Conservation (phyloP, 2,797 vertebrate genomes). For the Tauraco hartlaubi region DNA sequence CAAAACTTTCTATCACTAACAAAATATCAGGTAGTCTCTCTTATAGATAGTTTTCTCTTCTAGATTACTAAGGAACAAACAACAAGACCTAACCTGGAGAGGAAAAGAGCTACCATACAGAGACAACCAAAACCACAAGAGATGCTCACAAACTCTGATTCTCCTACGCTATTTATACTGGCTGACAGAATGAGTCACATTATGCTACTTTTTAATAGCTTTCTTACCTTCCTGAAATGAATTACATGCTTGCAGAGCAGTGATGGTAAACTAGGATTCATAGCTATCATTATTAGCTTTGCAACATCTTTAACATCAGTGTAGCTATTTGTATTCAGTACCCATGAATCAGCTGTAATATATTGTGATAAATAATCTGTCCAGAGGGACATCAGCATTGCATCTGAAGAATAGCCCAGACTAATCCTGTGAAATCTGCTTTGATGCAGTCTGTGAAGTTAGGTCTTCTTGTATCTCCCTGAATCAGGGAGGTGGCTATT, state of each 20-base stretch:
- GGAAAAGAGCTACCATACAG: background rate
- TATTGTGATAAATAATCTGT: slow-evolving; percentile 66
- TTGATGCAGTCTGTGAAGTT: slow-evolving; percentile 7
- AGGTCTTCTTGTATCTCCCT: background rate
- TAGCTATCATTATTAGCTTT: slow-evolving; percentile 50
- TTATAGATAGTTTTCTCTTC: background rate
- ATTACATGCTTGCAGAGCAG: slow-evolving; percentile 64
- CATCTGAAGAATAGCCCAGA: background rate
- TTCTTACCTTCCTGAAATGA: slow-evolving; percentile 59
- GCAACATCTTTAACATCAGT: slow-evolving; percentile 35
- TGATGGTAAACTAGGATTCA: slow-evolving; percentile 49
- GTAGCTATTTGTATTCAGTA: slow-evolving; percentile 33
- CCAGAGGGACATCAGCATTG: slow-evolving; percentile 13
- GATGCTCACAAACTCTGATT: background rate
- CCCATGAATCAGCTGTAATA: slow-evolving; percentile 56
- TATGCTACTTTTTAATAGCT: slow-evolving; percentile 62
- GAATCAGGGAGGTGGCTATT: background rate
- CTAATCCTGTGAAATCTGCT: slow-evolving; percentile 51
- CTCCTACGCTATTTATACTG: background rate
- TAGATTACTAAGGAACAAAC: background rate
- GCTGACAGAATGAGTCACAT: slow-evolving; percentile 38
- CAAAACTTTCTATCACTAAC: background rate
- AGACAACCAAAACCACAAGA: background rate
- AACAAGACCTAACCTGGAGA: background rate
- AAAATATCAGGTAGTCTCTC: background rate